Evolutionary conservation across 2,113 vertebrate species (phyloP), one percentile per base, ranked within the genome.

Genomic region (Piprites chloris): DNA sequence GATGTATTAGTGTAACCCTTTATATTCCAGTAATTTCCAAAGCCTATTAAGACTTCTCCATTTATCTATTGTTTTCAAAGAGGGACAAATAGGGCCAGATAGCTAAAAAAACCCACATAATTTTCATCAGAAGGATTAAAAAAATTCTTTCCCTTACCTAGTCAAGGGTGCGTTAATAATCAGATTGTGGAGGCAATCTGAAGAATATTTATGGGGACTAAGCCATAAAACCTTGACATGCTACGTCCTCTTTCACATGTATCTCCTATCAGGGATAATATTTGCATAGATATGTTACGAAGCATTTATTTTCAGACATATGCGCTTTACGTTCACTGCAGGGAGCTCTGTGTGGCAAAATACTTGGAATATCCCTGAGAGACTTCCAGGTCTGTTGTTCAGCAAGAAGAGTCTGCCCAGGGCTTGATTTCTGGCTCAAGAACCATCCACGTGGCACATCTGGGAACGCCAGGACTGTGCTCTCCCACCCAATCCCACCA

Each of bases 71-170:
- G 5, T n/a, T 92, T 65, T 63, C 71, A 90, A 35, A 65, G 6
- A 47, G 9, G 14, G 6, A 1, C 8, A 82, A 89, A 27, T 4
- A 19, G 37, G 47, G 5, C 4, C 27, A 82, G 11, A 24, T 7
- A 1, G 0, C 2, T 46, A 53, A 56, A 16, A 68, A 63, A 86
- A 53, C 4, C 2, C 22, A n/a, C 3, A 4, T 16, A 5, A 9
- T 22, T 89, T 35, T n/a, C 20, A 35, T 55, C 16, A 27, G 44
- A 58, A 74, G 5, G 13, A 37, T 44, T 35, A 0, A 8, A 73
- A 65, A 53, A 19, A 14, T 1, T n/a, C 2, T 1, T 32, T 52
- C 72, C 42, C 11, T 75, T 69, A n/a, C 42, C 18, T 52, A 44
- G 6, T 14, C 19, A 69, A 7, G 3, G 2, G 14, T 86, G 16